These are phyloP conservation scores for Drosophila hydei DNA, from an alignment of 1,140 invertebrate genomes.

Conservation along the genomic window DNA sequence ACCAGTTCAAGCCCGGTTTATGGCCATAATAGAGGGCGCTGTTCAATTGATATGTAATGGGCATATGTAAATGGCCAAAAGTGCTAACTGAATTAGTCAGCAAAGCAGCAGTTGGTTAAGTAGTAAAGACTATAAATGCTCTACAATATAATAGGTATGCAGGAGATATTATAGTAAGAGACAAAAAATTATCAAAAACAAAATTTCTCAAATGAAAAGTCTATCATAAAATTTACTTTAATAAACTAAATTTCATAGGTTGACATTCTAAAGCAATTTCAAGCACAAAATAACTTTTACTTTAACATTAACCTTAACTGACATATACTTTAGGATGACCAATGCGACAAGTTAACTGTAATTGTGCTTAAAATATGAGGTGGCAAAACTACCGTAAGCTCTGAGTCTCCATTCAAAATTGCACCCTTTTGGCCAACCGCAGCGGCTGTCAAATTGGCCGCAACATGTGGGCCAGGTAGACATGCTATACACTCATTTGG, in stretches of 20 bases:
- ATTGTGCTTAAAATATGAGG: constrained; percentile 57
- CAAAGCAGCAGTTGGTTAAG: constrained; percentile 34
- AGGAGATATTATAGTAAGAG: no score
- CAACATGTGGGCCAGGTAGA: constrained; percentile 51
- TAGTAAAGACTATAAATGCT: background rate
- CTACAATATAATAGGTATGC: background rate
- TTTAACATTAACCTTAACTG: background rate
- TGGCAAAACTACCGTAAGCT: constrained; percentile 28
- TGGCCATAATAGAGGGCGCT: background rate
- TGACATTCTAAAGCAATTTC: no score
- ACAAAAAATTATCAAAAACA: no score
- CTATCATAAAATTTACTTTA: no score
- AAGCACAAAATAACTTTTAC: no score
- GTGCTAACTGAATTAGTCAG: constrained; percentile 67
- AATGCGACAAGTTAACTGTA: constrained; percentile 49
- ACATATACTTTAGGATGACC: constrained; percentile 2
- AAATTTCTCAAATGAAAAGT: no score
- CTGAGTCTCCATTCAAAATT: background rate
- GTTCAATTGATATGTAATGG: constrained; percentile 69
- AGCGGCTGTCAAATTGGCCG: constrained; percentile 48
- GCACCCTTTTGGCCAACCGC: constrained; percentile 23
- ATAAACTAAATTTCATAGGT: no score
- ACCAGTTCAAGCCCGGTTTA: constrained; percentile 3
- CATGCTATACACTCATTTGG: constrained; percentile 52
- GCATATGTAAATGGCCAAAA: constrained; percentile 65